These are phyloP conservation scores for Pseudoatta argentina DNA, from an alignment of 1,140 invertebrate species.

Conservation along the genomic window DNA sequence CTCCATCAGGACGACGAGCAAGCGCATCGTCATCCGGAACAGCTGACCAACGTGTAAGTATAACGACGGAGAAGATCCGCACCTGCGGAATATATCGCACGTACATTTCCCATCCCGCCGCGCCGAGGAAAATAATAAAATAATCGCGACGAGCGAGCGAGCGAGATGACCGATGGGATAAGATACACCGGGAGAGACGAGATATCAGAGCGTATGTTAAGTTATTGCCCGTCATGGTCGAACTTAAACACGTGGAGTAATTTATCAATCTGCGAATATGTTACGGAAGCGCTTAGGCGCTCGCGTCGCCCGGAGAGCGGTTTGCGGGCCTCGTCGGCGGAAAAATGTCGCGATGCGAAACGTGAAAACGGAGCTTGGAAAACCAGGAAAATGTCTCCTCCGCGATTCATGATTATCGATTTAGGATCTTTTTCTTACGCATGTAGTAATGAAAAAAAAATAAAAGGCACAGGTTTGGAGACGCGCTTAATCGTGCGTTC, in stretches of 20 bases:
- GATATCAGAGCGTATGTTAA: conserved; percentile 77
- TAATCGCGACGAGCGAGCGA: conserved; percentile 45
- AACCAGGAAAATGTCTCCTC: not conserved
- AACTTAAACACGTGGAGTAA: conserved; percentile 79
- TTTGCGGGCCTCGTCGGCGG: conserved; percentile 19
- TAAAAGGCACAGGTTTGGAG: not conserved
- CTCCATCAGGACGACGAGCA: not conserved
- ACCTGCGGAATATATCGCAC: not conserved
- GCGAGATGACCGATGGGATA: conserved; percentile 41
- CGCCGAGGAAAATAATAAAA: conserved; percentile 41
- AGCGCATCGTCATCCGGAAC: conserved; percentile 34
- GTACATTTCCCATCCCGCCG: not conserved
- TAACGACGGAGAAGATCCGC: conserved; percentile 3
- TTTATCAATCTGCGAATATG: conserved; percentile 79
- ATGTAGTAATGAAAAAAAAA: not conserved
- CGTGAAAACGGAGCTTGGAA: not conserved
- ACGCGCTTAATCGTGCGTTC: not conserved
- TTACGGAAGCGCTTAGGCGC: conserved; percentile 75
- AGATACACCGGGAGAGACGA: conserved; percentile 67
- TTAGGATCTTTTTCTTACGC: not conserved
- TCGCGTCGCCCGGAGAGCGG: conserved; percentile 37
- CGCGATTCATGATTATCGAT: not conserved
- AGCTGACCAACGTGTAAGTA: conserved; percentile 63
- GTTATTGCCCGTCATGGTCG: conserved; percentile 78
- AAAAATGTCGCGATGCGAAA: conserved; percentile 44